Evolutionary conservation across 2,888 invertebrate species (phyloP).

Genomic region (Zeuzera pyrina): DNA sequence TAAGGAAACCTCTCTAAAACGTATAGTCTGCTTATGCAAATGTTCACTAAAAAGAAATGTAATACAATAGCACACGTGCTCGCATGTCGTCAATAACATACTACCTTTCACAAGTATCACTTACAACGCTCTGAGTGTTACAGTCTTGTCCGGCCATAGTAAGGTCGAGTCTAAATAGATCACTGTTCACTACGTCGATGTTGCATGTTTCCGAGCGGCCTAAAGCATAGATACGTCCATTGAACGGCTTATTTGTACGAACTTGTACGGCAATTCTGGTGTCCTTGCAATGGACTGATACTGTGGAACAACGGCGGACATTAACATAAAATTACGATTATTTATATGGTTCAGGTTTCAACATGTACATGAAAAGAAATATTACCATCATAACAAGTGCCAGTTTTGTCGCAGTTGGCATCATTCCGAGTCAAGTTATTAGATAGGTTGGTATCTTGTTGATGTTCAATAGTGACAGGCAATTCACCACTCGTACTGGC

Average conservation of each 20-base stretch:
- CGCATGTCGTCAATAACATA: too few species aligned
- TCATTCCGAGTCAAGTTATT: slow-evolving; percentile 84
- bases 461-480: slow-evolving; percentile 84
- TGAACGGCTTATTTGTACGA: slow-evolving; percentile 94
- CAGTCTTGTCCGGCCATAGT: slow-evolving; percentile 96
- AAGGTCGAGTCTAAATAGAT: slow-evolving; percentile 91
- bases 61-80: too few species aligned
- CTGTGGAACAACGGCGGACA: slow-evolving; percentile 73
- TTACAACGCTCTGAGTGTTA: slow-evolving; percentile 95
- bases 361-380: too few species aligned
- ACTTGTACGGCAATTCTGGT: slow-evolving; percentile 94
- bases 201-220: slow-evolving; percentile 96
- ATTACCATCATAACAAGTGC: slow-evolving; percentile 95
- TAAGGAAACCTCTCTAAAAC: too few species aligned
- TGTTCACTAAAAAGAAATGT: too few species aligned
- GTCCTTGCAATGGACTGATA: slow-evolving; percentile 95
- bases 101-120: too few species aligned
- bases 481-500: slow-evolving; percentile 62
- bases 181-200: slow-evolving; percentile 93
- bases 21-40: too few species aligned
- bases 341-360: too few species aligned
- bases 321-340: too few species aligned
- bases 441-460: slow-evolving; percentile 78
- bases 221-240: slow-evolving; percentile 93
- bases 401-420: slow-evolving; percentile 94